These are phyloP conservation scores for Sphaerophoria taeniata DNA, from an alignment of 2,888 invertebrate species.

Conservation along the genomic window DNA sequence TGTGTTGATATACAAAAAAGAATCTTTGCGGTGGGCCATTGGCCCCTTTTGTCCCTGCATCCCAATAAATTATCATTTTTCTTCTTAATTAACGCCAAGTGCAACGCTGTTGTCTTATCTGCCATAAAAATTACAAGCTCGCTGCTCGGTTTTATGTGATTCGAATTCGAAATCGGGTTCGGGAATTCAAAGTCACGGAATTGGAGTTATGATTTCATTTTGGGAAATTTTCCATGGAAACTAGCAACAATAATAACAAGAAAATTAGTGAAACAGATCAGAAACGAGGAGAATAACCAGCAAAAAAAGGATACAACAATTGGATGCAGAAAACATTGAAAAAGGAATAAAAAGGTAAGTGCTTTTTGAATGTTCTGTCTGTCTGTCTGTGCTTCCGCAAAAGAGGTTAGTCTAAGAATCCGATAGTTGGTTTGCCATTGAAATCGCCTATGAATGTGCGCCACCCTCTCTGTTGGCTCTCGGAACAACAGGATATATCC, in stretches of 20 bases:
- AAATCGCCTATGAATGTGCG: neutral
- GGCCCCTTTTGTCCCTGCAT: slow-evolving; percentile 47
- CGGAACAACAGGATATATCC: slow-evolving; percentile 54
- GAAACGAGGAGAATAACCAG: slow-evolving; percentile 20
- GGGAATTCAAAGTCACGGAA: neutral
- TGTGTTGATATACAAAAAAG: slow-evolving; percentile 42
- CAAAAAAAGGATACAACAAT: slow-evolving; percentile 57
- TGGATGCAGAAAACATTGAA: slow-evolving; percentile 52
- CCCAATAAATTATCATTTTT: slow-evolving; percentile 8
- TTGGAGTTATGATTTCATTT: slow-evolving; percentile 30
- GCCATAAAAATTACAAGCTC: slow-evolving; percentile 38
- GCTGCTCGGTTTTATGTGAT: slow-evolving; percentile 48
- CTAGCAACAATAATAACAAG: slow-evolving; percentile 59
- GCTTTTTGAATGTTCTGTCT: slow-evolving; percentile 13
- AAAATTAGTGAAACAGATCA: slow-evolving; percentile 11
- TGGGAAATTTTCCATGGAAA: slow-evolving; percentile 34
- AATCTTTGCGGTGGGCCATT: slow-evolving; percentile 68
- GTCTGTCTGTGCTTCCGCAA: slow-evolving; percentile 11
- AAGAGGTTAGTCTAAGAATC: slow-evolving; percentile 10
- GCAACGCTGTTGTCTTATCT: slow-evolving; percentile 48
- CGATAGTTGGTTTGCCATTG: slow-evolving; percentile 30
- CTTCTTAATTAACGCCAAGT: slow-evolving; percentile 48
- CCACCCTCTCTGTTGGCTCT: slow-evolving; percentile 41
- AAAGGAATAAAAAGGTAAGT: slow-evolving; percentile 43
- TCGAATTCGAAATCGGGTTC: slow-evolving; percentile 11